phyloP scores from a whole-genome alignment of 2,113 vertebrate genomes.

The Sander vitreus region DNA sequence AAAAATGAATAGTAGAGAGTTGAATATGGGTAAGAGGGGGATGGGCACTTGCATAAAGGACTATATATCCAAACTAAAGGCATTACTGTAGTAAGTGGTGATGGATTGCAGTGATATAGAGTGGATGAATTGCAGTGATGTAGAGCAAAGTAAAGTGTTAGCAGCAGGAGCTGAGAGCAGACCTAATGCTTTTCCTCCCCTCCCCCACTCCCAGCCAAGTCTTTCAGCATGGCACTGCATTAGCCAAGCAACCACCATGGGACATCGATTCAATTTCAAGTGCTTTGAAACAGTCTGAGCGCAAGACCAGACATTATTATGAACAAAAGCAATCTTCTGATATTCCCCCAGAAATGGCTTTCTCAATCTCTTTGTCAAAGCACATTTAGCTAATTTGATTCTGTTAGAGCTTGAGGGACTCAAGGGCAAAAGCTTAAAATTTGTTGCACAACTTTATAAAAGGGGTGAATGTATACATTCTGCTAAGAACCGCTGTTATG shows the following conservation, averaged over 20 bases:
- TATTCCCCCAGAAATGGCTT: slow-evolving; percentile 42
- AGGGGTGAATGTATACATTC: background rate
- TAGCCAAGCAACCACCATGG: slow-evolving; percentile 49
- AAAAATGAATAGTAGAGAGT: background rate
- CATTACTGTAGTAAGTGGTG: slow-evolving; percentile 10
- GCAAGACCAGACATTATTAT: slow-evolving; percentile 45
- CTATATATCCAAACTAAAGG: background rate
- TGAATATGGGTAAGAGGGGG: background rate
- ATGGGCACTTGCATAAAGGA: background rate
- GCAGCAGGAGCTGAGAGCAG: slow-evolving; percentile 26
- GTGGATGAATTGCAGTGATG: slow-evolving; percentile 22
- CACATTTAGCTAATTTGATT: slow-evolving; percentile 38
- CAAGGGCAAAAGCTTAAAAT: slow-evolving; percentile 22
- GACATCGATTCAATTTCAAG: slow-evolving; percentile 59
- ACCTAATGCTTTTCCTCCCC: slow-evolving; percentile 3
- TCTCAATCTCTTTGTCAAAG: slow-evolving; percentile 45
- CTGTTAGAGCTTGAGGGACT: slow-evolving; percentile 26
- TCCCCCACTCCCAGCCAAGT: background rate
- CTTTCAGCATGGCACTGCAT: slow-evolving; percentile 44
- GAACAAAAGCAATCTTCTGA: slow-evolving; percentile 44
- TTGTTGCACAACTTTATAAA: slow-evolving; percentile 32
- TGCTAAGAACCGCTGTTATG: background rate
- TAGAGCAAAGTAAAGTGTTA: slow-evolving; percentile 20
- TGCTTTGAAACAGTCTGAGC: slow-evolving; percentile 37
- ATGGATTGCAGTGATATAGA: slow-evolving; percentile 30